Evolutionary conservation across 2,113 vertebrate species (phyloP).

Genomic region (Clarias gariepinus): DNA sequence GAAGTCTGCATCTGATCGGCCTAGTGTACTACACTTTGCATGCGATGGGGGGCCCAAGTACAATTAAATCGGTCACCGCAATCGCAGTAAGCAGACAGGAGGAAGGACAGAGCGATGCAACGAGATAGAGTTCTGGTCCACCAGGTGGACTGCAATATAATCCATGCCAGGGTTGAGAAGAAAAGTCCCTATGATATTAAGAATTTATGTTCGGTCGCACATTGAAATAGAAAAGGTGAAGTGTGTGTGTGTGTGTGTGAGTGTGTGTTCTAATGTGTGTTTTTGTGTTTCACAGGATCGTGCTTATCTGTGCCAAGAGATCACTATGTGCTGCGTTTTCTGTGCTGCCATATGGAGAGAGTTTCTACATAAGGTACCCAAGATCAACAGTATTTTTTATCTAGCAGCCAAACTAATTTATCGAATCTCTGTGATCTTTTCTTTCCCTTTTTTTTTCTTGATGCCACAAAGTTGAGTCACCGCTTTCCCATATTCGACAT

Average conservation of each 20-base stretch:
- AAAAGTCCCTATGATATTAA: background rate
- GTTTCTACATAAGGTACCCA: slow-evolving; percentile 83
- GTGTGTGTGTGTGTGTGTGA: slow-evolving; percentile 44
- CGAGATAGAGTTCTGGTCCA: background rate
- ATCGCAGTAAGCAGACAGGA: background rate
- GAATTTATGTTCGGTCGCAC: background rate
- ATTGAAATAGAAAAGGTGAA: background rate
- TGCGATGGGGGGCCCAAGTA: background rate
- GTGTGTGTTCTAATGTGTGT: slow-evolving; percentile 51
- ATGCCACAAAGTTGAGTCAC: background rate
- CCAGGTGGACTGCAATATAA: background rate
- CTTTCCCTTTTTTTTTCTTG: background rate
- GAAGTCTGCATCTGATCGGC: background rate
- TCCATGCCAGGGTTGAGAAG: background rate
- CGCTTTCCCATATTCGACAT: background rate
- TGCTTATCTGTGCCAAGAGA: slow-evolving; percentile 94
- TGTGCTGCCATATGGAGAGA: slow-evolving; percentile 92
- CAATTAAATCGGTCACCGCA: background rate
- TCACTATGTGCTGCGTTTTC: slow-evolving; percentile 96
- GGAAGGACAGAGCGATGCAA: background rate
- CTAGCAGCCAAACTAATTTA: background rate
- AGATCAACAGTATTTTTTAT: background rate
- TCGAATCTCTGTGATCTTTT: background rate
- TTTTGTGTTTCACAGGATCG: slow-evolving; percentile 82
- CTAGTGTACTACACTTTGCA: background rate